Percentiles rank a stretch among this genome's conserved stretches.
phyloP scores from a whole-genome alignment of 2,888 invertebrate species.

The Mechanitis messenoides region DNA sequence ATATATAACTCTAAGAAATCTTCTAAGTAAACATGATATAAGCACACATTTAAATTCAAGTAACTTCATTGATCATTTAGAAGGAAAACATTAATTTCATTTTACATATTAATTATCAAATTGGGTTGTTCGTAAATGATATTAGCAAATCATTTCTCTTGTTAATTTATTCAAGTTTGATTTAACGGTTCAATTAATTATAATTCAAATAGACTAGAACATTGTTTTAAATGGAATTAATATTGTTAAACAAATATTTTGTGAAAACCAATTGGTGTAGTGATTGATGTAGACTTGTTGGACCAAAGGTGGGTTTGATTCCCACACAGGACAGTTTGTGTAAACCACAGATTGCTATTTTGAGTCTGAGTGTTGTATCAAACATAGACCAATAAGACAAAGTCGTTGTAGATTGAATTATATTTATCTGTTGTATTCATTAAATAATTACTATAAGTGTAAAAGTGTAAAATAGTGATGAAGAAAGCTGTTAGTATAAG shows the following conservation, averaged over 20 bases:
- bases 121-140: not conserved
- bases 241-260: not conserved
- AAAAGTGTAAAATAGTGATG: not conserved
- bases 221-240: not conserved
- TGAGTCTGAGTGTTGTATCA: too few relatives aligned
- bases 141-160: not conserved
- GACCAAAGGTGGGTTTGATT: too few relatives aligned
- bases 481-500: conserved; percentile 19
- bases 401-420: too few relatives aligned
- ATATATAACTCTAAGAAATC: too few relatives aligned
- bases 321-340: too few relatives aligned
- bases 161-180: conserved; percentile 6
- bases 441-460: too few relatives aligned
- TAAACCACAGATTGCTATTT: too few relatives aligned
- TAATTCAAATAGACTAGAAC: not conserved
- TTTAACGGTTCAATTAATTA: conserved; percentile 1
- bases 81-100: conserved; percentile 20
- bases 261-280: too few relatives aligned
- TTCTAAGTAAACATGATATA: not conserved
- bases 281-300: too few relatives aligned
- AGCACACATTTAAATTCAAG: conserved; percentile 15
- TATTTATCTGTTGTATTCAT: too few relatives aligned
- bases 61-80: conserved; percentile 26
- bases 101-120: not conserved
- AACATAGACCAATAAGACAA: too few relatives aligned